A percentile compares a stretch with the other conserved stretches of the same genome.
These are phyloP conservation scores for Drosophila cognata DNA, from an alignment of 2,888 invertebrate genomes.

Conservation along the genomic window DNA sequence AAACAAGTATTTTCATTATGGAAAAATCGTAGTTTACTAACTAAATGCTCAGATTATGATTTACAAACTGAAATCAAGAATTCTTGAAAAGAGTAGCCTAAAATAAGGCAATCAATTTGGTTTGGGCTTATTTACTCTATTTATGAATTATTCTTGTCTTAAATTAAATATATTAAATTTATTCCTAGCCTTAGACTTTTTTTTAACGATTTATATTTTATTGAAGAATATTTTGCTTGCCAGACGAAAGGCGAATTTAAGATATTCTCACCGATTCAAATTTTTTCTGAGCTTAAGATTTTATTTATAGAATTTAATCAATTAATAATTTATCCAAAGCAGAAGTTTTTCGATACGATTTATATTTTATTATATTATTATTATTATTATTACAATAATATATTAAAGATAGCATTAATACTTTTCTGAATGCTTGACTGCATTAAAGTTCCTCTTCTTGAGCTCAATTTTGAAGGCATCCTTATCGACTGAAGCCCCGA, in stretches of 20 bases:
- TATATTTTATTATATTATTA: neutral
- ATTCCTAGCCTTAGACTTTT: neutral
- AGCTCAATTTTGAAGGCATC: slow-evolving; percentile 15
- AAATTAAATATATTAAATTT: neutral
- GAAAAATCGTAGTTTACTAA: neutral
- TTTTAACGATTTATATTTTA: neutral
- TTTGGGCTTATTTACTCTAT: neutral
- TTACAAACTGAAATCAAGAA: neutral
- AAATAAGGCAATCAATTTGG: neutral
- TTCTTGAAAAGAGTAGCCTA: neutral
- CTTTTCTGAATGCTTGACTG: neutral
- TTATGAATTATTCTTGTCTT: neutral
- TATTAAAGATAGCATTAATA: neutral
- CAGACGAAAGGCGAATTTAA: neutral
- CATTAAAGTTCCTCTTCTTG: neutral
- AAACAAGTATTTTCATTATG: fast-evolving
- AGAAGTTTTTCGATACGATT: neutral
- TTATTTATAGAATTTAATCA: neutral
- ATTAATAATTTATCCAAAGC: neutral
- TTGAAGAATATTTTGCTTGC: fast-evolving
- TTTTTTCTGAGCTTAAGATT: fast-evolving
- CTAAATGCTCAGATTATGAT: neutral
- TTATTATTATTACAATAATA: too few species aligned
- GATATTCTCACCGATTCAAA: neutral
- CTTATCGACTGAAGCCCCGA: slow-evolving; percentile 21